Base-by-base conservation (phyloP, 2,113 vertebrate species). In the Eolophus roseicapilla region DNA sequence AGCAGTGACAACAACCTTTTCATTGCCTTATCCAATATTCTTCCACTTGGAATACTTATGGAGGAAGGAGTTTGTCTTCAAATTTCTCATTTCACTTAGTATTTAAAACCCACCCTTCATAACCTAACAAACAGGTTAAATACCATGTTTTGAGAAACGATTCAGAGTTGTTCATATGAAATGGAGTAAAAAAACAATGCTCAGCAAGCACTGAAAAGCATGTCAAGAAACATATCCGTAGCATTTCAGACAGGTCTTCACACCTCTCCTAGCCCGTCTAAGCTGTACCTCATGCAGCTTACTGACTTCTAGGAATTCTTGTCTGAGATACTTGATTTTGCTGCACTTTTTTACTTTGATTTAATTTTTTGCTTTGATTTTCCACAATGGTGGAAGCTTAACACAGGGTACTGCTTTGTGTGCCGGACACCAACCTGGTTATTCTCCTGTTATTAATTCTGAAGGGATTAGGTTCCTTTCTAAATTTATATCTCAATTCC, bases 361-460 rank as follows among this genome's bases (percentile, higher is more conserved):
- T 41, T 41, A 41, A 12, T 41, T 13, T 41, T 41, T 41, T 41
- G 13, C 41, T 41, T 41, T 41, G 41, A 41, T 41, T 41, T 41
- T 41, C 41, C 8, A 31, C 13, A 0, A 0, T 28, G 27, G 39
- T 37, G 29, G 65, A 84, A 70, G 20, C 12, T 75, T 65, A 39
- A 39, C 4, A 14, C 11, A 57, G 8, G 9, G 3, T 57, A 5
- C 2, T 79, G 11, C 6, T 47, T 78, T 47, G 59, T 47, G 8
- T 24, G 28, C 2, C 43, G 52, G n/a, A 47, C 9, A 33, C 11
- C 9, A 44, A 67, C 13, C 8, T 27, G 27, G 17, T 52, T 67
- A 39, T 29, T 33, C 3, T 60, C 4, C 9, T 53, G 7, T 17
- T 46, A 67, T 28, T 85, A 65, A 55, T 71, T 94, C 43, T 41